phyloP scores from a whole-genome alignment of 92 coral and sea anemone genomes.

The Palythoa grandiflora region DNA sequence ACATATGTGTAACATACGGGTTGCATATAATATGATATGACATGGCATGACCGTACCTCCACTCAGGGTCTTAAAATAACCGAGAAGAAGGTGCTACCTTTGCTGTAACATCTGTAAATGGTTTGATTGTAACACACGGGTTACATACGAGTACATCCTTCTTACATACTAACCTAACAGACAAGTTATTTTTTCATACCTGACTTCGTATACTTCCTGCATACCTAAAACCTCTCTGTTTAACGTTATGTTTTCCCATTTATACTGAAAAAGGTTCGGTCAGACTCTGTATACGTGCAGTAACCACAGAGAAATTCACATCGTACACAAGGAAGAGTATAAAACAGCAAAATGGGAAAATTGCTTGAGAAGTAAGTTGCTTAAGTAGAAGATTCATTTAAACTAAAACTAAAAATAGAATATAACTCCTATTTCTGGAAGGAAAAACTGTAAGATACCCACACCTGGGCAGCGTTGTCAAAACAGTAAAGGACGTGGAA shows the following conservation, averaged over 20 bases:
- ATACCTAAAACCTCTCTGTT: neutral
- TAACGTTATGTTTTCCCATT: too few relatives aligned
- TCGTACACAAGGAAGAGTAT: conserved; percentile 1
- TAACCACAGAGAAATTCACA: conserved; percentile 4
- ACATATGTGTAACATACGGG: too few relatives aligned
- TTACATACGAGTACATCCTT: neutral
- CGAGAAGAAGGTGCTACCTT: too few relatives aligned
- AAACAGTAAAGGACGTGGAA: neutral
- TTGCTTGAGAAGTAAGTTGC: neutral
- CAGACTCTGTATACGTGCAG: neutral
- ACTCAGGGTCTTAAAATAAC: too few relatives aligned
- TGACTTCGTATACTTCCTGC: neutral
- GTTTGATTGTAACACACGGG: neutral
- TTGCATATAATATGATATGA: too few relatives aligned
- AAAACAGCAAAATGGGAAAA: neutral
- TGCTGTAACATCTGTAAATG: too few relatives aligned
- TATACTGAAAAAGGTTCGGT: neutral
- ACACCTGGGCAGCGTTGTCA: neutral
- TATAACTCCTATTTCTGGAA: conserved; percentile 1
- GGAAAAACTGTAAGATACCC: conserved; percentile 1
- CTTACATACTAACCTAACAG: neutral
- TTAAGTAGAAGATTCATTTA: neutral
- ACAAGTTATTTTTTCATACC: neutral
- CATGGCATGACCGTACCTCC: too few relatives aligned
- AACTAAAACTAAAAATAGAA: neutral